Base-by-base conservation (phyloP, 1,140 invertebrate species). In the Calliphora vicina region DNA sequence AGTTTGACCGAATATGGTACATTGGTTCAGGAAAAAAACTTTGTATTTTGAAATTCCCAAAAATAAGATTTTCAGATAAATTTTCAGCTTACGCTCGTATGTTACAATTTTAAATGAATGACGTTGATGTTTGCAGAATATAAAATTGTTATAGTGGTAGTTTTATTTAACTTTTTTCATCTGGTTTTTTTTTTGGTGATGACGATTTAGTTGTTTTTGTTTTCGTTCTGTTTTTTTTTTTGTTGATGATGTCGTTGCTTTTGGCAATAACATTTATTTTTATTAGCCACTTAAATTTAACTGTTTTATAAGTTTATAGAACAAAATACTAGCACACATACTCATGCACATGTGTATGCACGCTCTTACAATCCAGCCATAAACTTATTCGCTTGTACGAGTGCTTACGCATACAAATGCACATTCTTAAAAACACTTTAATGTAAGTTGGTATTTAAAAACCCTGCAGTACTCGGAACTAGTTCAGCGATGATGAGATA, bases 271-370 rank as follows among this genome's bases (percentile, higher is more conserved):
- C 80, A 81, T 81, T 81, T 57, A 57, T 81, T 81, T 81, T 81
- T 81, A 81, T 81, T 81, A 20, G 80, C 45, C 45, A 81, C 80
- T 81, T 81, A 81, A 81, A 81, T 81, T 81, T 67, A 81, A 81
- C 80, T 61, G 80, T 67, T 81, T 81, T 81, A 81, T 81, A 81
- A 81, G 45, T 81, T 81, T 61, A 81, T 81, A 43, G 45, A 27
- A 67, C 23, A n/a, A 25, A 5, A 81, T 15, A 80, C 43, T 2
- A 0, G 17, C 43, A 1, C 29, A n/a, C 13, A 4, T 26, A 35
- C 9, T 26, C 12, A 35, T n/a, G n/a, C 27, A n/a, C 35, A 76
- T 23, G 13, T 74, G 13, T 17, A 17, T 6, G 72, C 29, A 2
- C 2, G 29, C 29, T 35, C 2, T 35, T 35, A 35, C 29, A 35